Evolutionary conservation across 2,113 vertebrate species (phyloP).

Genomic region (Varanus salvator): DNA sequence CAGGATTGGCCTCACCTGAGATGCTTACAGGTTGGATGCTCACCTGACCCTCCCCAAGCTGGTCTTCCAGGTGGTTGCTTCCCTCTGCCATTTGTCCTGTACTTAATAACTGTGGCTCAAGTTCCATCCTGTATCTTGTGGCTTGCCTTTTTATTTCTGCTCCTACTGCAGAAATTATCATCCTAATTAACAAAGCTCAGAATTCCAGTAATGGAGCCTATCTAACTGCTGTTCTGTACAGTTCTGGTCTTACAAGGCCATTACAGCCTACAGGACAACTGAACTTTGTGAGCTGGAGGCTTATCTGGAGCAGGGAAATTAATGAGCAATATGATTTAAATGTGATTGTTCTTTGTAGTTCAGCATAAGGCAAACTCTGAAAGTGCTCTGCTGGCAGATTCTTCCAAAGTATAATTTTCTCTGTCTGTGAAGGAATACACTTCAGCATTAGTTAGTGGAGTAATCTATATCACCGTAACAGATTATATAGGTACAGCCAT

Average conservation of each 20-base stretch:
- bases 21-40: too few species aligned
- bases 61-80: too few species aligned
- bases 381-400: conserved; percentile 24
- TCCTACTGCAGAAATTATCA: neutral
- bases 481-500: neutral
- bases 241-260: conserved; percentile 28
- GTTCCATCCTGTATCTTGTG: too few species aligned
- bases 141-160: too few species aligned
- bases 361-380: conserved; percentile 21
- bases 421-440: neutral
- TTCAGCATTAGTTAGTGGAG: neutral
- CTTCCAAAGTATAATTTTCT: conserved; percentile 10
- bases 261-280: conserved; percentile 39
- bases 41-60: too few species aligned
- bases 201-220: conserved; percentile 34
- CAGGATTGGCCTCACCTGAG: too few species aligned
- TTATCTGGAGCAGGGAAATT: conserved; percentile 54
- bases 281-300: conserved; percentile 28
- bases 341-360: conserved; percentile 38
- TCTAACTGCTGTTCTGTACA: conserved; percentile 40
- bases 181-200: conserved; percentile 46
- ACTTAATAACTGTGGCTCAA: too few species aligned
- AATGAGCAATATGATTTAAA: conserved; percentile 46
- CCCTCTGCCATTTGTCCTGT: too few species aligned
- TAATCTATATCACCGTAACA: neutral